Evolutionary conservation across 2,113 vertebrate genomes (phyloP).

Genomic region (Silurus asotus): DNA sequence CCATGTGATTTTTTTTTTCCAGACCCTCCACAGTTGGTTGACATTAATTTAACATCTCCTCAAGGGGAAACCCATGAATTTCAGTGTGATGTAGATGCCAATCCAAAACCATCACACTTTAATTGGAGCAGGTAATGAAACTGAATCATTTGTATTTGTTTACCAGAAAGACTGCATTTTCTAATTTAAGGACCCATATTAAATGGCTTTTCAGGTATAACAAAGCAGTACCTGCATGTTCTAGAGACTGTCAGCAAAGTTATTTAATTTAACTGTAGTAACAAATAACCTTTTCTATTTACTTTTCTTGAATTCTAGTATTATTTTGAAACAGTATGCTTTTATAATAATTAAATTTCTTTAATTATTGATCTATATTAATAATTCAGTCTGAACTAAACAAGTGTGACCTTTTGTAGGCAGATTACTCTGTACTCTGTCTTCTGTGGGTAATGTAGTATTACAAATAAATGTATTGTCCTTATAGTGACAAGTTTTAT

Average conservation of each 20-base stretch:
- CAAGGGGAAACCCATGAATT: neutral
- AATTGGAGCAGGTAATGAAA: slow-evolving; percentile 64
- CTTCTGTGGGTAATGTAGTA: neutral
- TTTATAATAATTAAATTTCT: neutral
- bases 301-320: neutral
- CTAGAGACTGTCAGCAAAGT: neutral
- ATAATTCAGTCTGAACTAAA: neutral
- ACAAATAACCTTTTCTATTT: neutral
- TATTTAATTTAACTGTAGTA: neutral
- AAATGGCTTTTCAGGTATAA: neutral
- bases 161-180: neutral
- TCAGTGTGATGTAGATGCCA: slow-evolving; percentile 53
- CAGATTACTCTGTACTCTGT: neutral
- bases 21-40: slow-evolving; percentile 57
- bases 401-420: neutral
- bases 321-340: neutral
- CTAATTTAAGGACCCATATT: neutral
- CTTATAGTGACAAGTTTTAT: neutral
- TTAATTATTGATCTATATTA: neutral
- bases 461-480: neutral
- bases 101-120: slow-evolving; percentile 47
- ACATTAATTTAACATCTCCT: neutral
- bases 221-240: neutral
- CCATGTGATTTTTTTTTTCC: neutral
- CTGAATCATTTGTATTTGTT: neutral